Evolutionary conservation across 2,113 vertebrate species (phyloP), one percentile per base, ranked within the genome.

Genomic region (Urocynchramus pylzowi): DNA sequence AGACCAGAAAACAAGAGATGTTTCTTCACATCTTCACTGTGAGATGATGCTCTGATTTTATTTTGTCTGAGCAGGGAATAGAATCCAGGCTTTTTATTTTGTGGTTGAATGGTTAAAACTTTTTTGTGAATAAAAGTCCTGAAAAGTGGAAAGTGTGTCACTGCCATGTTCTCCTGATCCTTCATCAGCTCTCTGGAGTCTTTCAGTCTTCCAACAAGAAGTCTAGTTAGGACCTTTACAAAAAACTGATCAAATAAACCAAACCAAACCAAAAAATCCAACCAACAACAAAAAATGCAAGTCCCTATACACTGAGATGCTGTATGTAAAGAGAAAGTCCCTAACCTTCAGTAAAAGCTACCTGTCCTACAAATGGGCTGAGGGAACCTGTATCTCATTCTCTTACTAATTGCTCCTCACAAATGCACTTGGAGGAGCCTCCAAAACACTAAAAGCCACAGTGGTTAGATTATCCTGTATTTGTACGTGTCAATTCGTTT

Each of bases 301-400:
- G 18, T n/a, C 11, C 7, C 16, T 42, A 4, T 16, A 47, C 9
- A 23, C 15, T 26, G 20, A 77, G 11, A 24, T 18, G 13, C 6
- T 52, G 5, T 17, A 61, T 10, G 13, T 45, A 57, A 86, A 49
- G 4, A 53, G 6, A 73, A 50, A 42, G 3, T 14, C 0, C 10
- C 7, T 37, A 27, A 59, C 5, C 39, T 23, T 56, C 5, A 60
- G 9, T 45, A 41, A 19, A 69, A 84, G 18, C 7, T 8, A 67
- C 16, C 17, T 59, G 50, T 9, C 17, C 24, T 41, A 33, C 6
- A 26, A 22, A 50, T 26, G 13, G 39, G 7, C 24, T 60, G 11
- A 65, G 47, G 60, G 28, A 71, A 47, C 18, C 9, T 42, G 17
- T 45, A 41, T 0, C 0, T 52, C 10, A 6, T 67, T 47, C 59